These are phyloP conservation scores for Drosophila quinaria DNA, from an alignment of 2,888 invertebrate species.

Conservation along the genomic window DNA sequence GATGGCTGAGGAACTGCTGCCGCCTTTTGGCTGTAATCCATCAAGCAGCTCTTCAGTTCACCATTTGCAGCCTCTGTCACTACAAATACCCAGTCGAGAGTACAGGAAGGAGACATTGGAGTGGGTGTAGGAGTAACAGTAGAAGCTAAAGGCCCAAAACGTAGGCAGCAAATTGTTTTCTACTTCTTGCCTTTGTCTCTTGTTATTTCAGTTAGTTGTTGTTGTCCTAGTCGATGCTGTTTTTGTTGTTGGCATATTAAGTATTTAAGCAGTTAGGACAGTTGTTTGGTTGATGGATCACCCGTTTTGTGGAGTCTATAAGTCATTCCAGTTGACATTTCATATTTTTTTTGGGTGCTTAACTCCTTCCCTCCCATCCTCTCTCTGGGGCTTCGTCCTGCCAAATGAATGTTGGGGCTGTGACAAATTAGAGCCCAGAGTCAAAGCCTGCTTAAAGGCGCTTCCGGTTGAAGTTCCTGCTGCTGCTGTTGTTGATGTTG, in stretches of 20 bases:
- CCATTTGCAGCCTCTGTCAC: constrained; percentile 56
- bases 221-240: constrained; percentile 18
- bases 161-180: constrained; percentile 74
- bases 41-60: constrained; percentile 63
- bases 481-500: constrained; percentile 7
- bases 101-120: constrained; percentile 3
- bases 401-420: constrained; percentile 36
- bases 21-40: constrained; percentile 79
- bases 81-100: constrained; percentile 42
- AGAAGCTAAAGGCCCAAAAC: constrained; percentile 39
- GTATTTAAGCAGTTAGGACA: constrained; percentile 75
- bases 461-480: constrained; percentile 4
- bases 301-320: constrained; percentile 58
- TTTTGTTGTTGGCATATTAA: constrained; percentile 57
- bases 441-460: constrained; percentile 32
- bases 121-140: constrained; percentile 9
- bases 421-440: constrained; percentile 49
- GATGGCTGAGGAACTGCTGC: constrained; percentile 51
- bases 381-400: neutral
- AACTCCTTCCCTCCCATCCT: neutral
- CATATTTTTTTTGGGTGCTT: constrained; percentile 42
- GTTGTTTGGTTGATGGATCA: constrained; percentile 50
- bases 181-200: constrained; percentile 55
- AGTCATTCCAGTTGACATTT: constrained; percentile 69
- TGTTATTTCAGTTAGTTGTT: constrained; percentile 22